These are phyloP conservation scores for Elephantulus edwardii DNA, from an alignment of 2,113 vertebrate genomes.

Conservation along the genomic window DNA sequence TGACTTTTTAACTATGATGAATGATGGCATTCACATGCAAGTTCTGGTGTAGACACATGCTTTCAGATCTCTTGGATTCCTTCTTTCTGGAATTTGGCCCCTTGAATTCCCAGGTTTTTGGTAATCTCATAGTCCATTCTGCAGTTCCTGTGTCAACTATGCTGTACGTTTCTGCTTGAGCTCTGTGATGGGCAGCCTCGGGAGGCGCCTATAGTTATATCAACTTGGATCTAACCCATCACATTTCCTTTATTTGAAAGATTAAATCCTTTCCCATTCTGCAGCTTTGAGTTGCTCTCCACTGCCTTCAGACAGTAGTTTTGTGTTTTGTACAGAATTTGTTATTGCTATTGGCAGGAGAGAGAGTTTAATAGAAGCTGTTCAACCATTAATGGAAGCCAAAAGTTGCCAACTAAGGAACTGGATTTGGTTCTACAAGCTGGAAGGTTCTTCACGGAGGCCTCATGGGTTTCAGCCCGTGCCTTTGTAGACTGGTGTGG, in stretches of 20 bases:
- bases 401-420: not conserved
- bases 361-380: not conserved
- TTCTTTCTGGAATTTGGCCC: not conserved
- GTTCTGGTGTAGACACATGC: not conserved
- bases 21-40: not conserved
- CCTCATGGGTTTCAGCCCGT: not conserved
- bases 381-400: not conserved
- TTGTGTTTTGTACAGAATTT: constrained; percentile 1
- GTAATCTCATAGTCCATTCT: not conserved
- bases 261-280: not conserved
- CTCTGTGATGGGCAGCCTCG: not conserved
- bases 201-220: not conserved
- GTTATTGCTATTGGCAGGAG: not conserved
- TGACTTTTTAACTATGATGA: not conserved
- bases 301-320: not conserved
- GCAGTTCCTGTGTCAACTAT: not conserved
- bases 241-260: not conserved
- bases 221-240: not conserved
- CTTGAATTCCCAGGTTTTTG: not conserved
- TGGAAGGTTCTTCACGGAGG: not conserved
- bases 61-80: not conserved
- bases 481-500: not conserved
- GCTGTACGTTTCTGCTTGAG: not conserved
- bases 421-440: not conserved
- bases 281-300: not conserved